Percentiles rank a stretch among this genome's conserved stretches.
Evolutionary conservation across 2,113 vertebrate species (phyloP).

Genomic region (Osmerus mordax): DNA sequence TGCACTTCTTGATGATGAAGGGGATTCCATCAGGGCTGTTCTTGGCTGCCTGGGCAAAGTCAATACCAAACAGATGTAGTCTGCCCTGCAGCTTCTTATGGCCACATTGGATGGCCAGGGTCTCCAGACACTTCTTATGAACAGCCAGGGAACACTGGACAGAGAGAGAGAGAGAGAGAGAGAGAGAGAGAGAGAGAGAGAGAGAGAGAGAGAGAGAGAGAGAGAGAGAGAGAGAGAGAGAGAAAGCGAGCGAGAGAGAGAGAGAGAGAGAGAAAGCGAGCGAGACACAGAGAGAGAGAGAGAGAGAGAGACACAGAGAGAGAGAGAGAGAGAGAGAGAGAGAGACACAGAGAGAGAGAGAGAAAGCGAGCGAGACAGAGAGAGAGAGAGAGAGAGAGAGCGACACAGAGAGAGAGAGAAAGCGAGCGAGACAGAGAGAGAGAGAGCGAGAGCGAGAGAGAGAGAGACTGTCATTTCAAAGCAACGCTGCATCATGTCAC

Average conservation of each 20-base stretch:
- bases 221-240: too few relatives aligned
- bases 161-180: slow-evolving; percentile 23
- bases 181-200: background rate
- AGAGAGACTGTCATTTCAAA: background rate
- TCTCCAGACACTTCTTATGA: slow-evolving; percentile 97
- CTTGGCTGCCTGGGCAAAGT: slow-evolving; percentile 86
- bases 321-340: too few relatives aligned
- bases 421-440: background rate
- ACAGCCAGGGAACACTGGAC: slow-evolving; percentile 90
- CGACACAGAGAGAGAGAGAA: too few relatives aligned
- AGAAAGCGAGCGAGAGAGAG: too few relatives aligned
- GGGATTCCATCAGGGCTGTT: slow-evolving; percentile 88
- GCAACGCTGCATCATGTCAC: too few relatives aligned
- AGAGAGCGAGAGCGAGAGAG: too few relatives aligned
- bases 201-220: too few relatives aligned
- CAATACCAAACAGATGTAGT: slow-evolving; percentile 92
- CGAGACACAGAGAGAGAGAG: background rate
- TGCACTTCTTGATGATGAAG: slow-evolving; percentile 96
- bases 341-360: too few relatives aligned
- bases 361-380: too few relatives aligned
- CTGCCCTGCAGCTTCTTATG: slow-evolving; percentile 94
- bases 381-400: too few relatives aligned
- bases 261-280: too few relatives aligned
- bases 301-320: background rate
- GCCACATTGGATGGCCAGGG: slow-evolving; percentile 93